These are phyloP conservation scores for Physella acuta DNA, from an alignment of 1,140 invertebrate genomes.

Conservation along the genomic window DNA sequence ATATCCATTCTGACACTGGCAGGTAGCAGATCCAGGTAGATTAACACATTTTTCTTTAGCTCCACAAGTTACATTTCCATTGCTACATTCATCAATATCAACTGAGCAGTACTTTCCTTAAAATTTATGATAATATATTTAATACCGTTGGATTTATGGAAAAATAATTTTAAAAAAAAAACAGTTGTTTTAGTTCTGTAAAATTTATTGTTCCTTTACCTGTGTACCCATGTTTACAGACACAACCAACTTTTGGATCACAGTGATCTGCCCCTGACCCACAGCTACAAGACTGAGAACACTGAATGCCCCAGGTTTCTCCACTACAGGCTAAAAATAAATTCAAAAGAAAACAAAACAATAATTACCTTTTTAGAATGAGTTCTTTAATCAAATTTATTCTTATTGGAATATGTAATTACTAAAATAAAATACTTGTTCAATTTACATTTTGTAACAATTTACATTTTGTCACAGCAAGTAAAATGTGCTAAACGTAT, in stretches of 20 bases:
- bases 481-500: background rate
- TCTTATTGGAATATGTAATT: no score
- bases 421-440: no score
- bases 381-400: no score
- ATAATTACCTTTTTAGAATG: no score
- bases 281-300: background rate
- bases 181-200: no score
- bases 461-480: background rate
- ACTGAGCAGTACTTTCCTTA: conserved; percentile 2
- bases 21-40: conserved; percentile 32
- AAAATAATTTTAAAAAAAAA: no score
- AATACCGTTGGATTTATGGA: no score
- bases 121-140: no score
- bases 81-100: conserved; percentile 25
- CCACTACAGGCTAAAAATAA: background rate
- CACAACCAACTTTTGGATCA: background rate
- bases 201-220: conserved; percentile 7
- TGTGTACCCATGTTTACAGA: conserved; percentile 8
- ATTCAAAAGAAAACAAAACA: background rate
- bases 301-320: conserved; percentile 4
- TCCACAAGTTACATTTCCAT: conserved; percentile 59
- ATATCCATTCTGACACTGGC: conserved; percentile 36
- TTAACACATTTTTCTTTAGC: conserved; percentile 32
- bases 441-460: background rate
- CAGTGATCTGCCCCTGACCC: background rate